phyloP scores from a whole-genome alignment of 30 jellyfish, hydroid and myxozoan species.

The Cassiopea xamachana region DNA sequence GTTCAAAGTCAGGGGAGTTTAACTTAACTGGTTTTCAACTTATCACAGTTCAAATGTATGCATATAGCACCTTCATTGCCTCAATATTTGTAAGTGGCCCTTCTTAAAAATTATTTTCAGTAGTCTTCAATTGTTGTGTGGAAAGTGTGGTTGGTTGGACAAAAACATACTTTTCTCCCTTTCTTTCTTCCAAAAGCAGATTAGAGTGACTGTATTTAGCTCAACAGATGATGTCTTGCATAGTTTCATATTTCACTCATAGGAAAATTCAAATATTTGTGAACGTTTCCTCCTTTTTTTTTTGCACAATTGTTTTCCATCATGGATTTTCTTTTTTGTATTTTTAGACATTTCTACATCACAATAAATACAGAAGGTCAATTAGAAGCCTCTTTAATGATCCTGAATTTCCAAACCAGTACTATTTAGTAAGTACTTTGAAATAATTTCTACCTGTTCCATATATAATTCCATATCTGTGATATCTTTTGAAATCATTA shows the following conservation, averaged over 20 bases:
- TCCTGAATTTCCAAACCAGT: slow-evolving; percentile 26
- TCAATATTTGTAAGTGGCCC: too few relatives aligned
- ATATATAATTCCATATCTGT: background rate
- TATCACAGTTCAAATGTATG: too few relatives aligned
- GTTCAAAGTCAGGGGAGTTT: too few relatives aligned
- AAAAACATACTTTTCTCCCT: too few relatives aligned
- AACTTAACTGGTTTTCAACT: too few relatives aligned
- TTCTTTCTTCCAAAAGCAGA: too few relatives aligned
- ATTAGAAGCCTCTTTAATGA: slow-evolving; percentile 20
- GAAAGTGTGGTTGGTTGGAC: too few relatives aligned
- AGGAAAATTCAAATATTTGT: background rate
- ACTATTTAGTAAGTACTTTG: slow-evolving; percentile 23
- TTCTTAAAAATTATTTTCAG: too few relatives aligned
- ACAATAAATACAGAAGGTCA: background rate
- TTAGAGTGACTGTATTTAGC: background rate
- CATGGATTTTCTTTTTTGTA: too few relatives aligned
- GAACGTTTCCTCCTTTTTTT: background rate
- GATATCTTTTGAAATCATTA: background rate
- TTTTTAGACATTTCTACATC: background rate
- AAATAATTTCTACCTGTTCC: background rate
- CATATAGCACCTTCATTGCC: too few relatives aligned
- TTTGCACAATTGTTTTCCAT: too few relatives aligned
- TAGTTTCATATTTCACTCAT: background rate
- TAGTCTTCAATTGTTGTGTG: too few relatives aligned
- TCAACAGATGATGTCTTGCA: background rate